Base-by-base conservation (phyloP, 2,113 vertebrate genomes). In the Calidris pugnax region DNA sequence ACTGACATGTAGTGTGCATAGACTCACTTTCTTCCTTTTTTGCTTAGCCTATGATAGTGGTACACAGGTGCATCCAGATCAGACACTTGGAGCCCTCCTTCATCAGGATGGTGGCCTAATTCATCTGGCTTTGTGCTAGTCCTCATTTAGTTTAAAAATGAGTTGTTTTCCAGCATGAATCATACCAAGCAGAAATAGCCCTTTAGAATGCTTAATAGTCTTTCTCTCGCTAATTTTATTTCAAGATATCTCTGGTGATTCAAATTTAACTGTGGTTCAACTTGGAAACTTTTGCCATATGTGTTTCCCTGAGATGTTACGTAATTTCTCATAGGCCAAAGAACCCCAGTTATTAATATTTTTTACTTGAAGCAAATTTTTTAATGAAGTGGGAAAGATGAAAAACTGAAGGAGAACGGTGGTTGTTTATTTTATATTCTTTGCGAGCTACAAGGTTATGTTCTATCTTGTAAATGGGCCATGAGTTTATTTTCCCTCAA, bases 221-320 rank as follows among this genome's bases (percentile, higher is more conserved):
- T 57, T 85, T 78, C 57, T 71, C 30, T 72, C 76, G 28, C 64
- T 73, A 37, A n/a, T 79, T 95, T 97, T 93, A 84, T 96, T 74
- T 94, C 60, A 88, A 90, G 51, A 69, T 50, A 30, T 55, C 43
- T 63, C 47, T 69, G 60, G 45, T 72, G 74, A 86, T 83, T 90
- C 89, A 92, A 69, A 81, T 96, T 89, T 79, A 96, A 8, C 51
- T 72, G 8, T 53, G 20, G 73, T 74, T 92, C 57, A 79, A 39
- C 76, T 92, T 56, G 62, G 56, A 95, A 94, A 43, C 56, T 95
- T 91, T 77, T 45, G 45, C 55, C 60, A 56, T 74, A 68, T 85
- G 60, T 33, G 20, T 93, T 89, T 95, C 73, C 73, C 51, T 33
- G 48, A 72, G 17, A 32, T 73, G 47, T 87, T 92, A 84, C 3